A percentile compares a stretch with the other conserved stretches of the same genome.
Evolutionary conservation across 2,797 vertebrate genomes (phyloP).

Genomic region (Limnodromus scolopaceus): DNA sequence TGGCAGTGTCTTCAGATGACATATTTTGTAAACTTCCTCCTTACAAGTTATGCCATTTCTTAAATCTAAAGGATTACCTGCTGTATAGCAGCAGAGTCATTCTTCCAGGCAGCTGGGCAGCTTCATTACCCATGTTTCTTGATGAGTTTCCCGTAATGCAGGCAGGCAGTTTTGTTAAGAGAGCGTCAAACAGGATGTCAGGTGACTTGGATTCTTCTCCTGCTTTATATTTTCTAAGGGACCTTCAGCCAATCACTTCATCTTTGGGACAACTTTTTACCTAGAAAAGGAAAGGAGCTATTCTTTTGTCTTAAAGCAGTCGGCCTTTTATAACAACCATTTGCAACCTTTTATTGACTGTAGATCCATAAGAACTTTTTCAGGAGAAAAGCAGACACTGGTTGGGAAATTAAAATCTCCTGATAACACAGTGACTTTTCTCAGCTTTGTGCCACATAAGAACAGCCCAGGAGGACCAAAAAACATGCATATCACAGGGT

Average conservation of each 20-base stretch:
- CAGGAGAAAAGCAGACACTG: not conserved
- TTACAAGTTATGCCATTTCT: slow-evolving; percentile 38
- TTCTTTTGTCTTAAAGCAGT: not conserved
- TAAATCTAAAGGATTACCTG: slow-evolving; percentile 44
- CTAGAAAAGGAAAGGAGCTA: not conserved
- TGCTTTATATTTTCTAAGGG: not conserved
- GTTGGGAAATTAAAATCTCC: not conserved
- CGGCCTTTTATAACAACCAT: not conserved
- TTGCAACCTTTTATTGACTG: not conserved
- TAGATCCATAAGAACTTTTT: not conserved
- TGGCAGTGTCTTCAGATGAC: slow-evolving; percentile 40
- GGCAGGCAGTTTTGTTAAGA: not conserved
- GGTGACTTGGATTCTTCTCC: not conserved
- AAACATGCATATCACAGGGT: not conserved
- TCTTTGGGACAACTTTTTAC: not conserved
- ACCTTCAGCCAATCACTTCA: not conserved
- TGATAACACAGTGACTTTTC: not conserved
- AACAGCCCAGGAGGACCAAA: not conserved
- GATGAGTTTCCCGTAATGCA: not conserved
- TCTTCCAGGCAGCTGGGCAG: not conserved
- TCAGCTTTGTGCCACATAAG: not conserved
- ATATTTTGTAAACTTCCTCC: slow-evolving; percentile 39
- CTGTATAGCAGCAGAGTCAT: not conserved
- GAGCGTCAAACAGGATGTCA: not conserved
- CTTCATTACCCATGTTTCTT: slow-evolving; percentile 9